These are phyloP conservation scores for Chesias legatella DNA, from an alignment of 2,888 invertebrate genomes.

Conservation along the genomic window DNA sequence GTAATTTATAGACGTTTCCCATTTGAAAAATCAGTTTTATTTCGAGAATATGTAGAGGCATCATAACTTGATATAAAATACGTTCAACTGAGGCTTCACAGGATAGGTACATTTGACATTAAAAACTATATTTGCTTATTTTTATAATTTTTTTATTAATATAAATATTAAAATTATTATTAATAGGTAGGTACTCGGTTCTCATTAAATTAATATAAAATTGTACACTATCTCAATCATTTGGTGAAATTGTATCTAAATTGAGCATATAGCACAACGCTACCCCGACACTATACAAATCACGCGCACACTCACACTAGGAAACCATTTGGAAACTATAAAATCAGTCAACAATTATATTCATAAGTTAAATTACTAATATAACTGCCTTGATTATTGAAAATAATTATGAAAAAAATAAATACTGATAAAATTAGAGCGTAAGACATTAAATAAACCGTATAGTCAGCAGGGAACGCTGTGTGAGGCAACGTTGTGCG, in stretches of 20 bases:
- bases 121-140: conserved; percentile 46
- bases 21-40: conserved; percentile 48
- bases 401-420: conserved; percentile 69
- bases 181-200: conserved; percentile 80
- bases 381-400: conserved; percentile 70
- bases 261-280: conserved; percentile 80
- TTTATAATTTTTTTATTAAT: conserved; percentile 76
- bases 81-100: conserved; percentile 46
- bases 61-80: conserved; percentile 53
- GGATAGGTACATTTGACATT: conserved; percentile 44
- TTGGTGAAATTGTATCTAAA: conserved; percentile 79
- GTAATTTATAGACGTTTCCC: conserved; percentile 12
- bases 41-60: conserved; percentile 39
- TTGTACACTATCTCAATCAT: conserved; percentile 77
- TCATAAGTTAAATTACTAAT: conserved; percentile 68
- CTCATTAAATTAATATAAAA: conserved; percentile 77
- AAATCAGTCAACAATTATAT: conserved; percentile 75
- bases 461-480: conserved; percentile 52
- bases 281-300: conserved; percentile 65
- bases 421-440: conserved; percentile 73
- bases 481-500: conserved; percentile 76
- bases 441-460: conserved; percentile 36
- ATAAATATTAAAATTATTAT: conserved; percentile 80
- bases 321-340: conserved; percentile 76
- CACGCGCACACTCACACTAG: conserved; percentile 66